phyloP scores from a whole-genome alignment of 2,888 invertebrate genomes.

The Sthenelais limicola region DNA sequence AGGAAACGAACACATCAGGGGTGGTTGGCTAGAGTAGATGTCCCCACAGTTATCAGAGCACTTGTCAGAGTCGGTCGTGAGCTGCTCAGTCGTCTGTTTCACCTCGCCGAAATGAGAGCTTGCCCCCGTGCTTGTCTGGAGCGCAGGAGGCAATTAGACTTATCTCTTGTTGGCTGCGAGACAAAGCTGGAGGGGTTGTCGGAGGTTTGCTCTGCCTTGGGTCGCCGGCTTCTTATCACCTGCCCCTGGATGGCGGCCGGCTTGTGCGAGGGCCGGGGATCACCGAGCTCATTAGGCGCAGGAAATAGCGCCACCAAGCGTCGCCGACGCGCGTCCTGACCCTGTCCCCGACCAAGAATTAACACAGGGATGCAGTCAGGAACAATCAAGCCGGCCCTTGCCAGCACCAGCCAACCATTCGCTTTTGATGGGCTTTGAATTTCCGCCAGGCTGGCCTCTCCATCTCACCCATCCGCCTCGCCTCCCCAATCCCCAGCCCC shows the following conservation, averaged over 20 bases:
- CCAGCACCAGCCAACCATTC: too few relatives aligned
- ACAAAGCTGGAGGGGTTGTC: too few relatives aligned
- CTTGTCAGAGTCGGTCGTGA: slow-evolving; percentile 9
- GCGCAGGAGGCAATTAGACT: slow-evolving; percentile 16
- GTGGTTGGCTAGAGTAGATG: too few relatives aligned
- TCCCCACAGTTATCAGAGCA: too few relatives aligned
- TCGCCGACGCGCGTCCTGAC: slow-evolving; percentile 6
- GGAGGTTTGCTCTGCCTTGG: background rate
- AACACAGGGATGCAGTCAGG: too few relatives aligned
- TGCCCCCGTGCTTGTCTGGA: background rate
- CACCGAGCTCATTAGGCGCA: slow-evolving; percentile 19
- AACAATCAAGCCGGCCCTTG: too few relatives aligned
- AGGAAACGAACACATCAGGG: too few relatives aligned
- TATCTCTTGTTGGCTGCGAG: slow-evolving; percentile 7
- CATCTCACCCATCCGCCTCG: too few relatives aligned
- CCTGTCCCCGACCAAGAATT: background rate
- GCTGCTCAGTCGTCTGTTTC: background rate
- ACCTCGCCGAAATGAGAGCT: background rate
- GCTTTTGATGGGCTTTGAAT: too few relatives aligned
- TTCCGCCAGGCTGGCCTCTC: too few relatives aligned
- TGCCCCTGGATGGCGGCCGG: slow-evolving; percentile 16
- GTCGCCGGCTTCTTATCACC: slow-evolving; percentile 21
- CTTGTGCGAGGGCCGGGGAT: too few relatives aligned
- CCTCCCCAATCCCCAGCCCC: too few relatives aligned
- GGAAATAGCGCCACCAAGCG: slow-evolving; percentile 17